phyloP scores from a whole-genome alignment of 2,888 invertebrate genomes.

The Apotomis capreana region DNA sequence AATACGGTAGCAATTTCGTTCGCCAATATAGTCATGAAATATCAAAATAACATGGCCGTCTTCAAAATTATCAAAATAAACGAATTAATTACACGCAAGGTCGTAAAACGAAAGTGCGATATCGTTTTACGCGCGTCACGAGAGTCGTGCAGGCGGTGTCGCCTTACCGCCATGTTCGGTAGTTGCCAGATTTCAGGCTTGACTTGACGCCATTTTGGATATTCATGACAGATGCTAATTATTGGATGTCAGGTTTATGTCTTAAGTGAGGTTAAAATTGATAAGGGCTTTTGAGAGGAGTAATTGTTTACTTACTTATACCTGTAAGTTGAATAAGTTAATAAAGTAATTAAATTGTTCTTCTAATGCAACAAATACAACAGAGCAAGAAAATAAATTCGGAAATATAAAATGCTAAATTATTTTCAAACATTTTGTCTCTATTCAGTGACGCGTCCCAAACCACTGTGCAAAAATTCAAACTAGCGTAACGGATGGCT shows the following conservation, averaged over 20 bases:
- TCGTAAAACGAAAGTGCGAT: conserved; percentile 43
- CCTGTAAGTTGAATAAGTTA: not conserved
- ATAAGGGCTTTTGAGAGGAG: conserved; percentile 19
- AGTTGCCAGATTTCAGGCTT: conserved; percentile 48
- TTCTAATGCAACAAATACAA: no score
- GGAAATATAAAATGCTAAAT: not conserved
- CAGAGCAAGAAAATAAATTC: no score
- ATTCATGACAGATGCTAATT: conserved; percentile 42
- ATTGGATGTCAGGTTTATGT: conserved; percentile 31
- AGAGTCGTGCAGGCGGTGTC: conserved; percentile 52
- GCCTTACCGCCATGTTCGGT: conserved; percentile 48
- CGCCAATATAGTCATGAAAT: not conserved
- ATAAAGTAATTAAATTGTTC: no score
- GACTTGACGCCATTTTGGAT: conserved; percentile 40
- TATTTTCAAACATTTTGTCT: conserved; percentile 1
- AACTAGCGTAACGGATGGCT: conserved; percentile 32
- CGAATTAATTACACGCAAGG: conserved; percentile 32
- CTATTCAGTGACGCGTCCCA: not conserved
- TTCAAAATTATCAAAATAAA: conserved; percentile 34
- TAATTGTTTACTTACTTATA: not conserved
- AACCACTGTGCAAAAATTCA: conserved; percentile 34
- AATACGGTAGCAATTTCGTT: not conserved
- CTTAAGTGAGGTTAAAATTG: conserved; percentile 18
- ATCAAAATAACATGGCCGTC: not conserved
- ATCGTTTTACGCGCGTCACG: conserved; percentile 44